Base-by-base conservation (phyloP, 1,140 invertebrate species). In the Gryllus bimaculatus region DNA sequence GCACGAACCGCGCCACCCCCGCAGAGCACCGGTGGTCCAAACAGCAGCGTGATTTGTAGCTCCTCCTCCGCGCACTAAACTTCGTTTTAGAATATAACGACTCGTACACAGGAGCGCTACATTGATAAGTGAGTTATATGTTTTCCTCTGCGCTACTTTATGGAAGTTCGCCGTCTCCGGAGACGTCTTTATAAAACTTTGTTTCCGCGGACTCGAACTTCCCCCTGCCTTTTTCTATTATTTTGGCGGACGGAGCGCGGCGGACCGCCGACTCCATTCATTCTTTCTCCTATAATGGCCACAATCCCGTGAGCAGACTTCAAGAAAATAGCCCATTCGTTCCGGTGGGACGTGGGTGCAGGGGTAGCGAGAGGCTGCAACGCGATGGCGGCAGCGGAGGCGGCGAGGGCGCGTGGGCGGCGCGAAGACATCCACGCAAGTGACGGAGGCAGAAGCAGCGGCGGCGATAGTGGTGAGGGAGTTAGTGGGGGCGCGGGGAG, bases 41-140 rank as follows among this genome's bases (percentile, higher is more conserved):
- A 66, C 54, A 66, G 54, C 54, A 66, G 54, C 18, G 54, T 66
- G 54, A 66, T 66, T 66, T 66, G 54, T 66, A 66, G 54, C 54
- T 7, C 2, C 54, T 66, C 54, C 54, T 18, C 18, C 10, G 54
- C 10, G 54, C 54, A 66, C 54, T 66, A 66, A 66, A 66, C 54
- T 66, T 66, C 54, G 18, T 66, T 66, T 66, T 66, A 66, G 54
- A 66, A 66, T 66, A 66, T 66, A 66, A 66, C 10, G 54, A 66
- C 54, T 66, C 54, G 54, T 66, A 66, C 54, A 66, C 54, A 66
- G 54, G 54, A 66, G 54, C 54, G 54, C 54, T 66, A 66, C 54
- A 66, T 66, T 66, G 54, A 66, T 66, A 66, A 66, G 54, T 66
- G 54, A 66, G 54, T 66, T 66, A 66, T 66, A 66, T 66, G 54